Percentiles rank a stretch among this genome's conserved stretches.
phyloP scores from a whole-genome alignment of 1,140 invertebrate genomes.

The Zeugodacus cucurbitae region DNA sequence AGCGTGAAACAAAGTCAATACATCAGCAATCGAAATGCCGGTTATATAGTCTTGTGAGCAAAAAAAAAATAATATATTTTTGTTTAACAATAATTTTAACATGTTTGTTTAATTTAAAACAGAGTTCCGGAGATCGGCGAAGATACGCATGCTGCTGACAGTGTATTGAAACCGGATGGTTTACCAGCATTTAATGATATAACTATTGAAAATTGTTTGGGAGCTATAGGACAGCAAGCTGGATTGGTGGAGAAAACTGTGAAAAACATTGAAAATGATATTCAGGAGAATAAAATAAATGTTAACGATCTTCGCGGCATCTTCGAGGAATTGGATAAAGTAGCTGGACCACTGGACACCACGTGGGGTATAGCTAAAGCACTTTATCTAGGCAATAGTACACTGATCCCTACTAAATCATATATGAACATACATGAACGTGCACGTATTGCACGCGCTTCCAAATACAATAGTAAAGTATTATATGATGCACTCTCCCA shows the following conservation, averaged over 20 bases:
- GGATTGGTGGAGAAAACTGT: conserved; percentile 85
- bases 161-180: conserved; percentile 77
- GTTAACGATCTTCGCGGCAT: conserved; percentile 72
- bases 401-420: conserved; percentile 80
- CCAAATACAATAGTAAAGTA: conserved; percentile 75
- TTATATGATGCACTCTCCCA: conserved; percentile 70
- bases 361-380: conserved; percentile 90
- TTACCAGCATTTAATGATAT: conserved; percentile 84
- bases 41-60: conserved; percentile 63
- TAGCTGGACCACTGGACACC: conserved; percentile 77
- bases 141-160: conserved; percentile 78
- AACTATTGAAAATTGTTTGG: conserved; percentile 84
- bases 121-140: conserved; percentile 92
- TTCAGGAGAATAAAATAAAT: conserved; percentile 51
- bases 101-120: background rate
- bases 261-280: conserved; percentile 62
- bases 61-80: background rate
- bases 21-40: conserved; percentile 47
- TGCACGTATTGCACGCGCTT: conserved; percentile 72
- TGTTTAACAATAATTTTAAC: background rate
- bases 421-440: conserved; percentile 81
- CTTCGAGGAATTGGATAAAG: conserved; percentile 81
- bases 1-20: conserved; percentile 52
- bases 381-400: conserved; percentile 82
- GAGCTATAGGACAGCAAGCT: conserved; percentile 82